Base-by-base conservation (phyloP, 53 echinoderm and acorn worm species). In the Holothuria scabra region DNA sequence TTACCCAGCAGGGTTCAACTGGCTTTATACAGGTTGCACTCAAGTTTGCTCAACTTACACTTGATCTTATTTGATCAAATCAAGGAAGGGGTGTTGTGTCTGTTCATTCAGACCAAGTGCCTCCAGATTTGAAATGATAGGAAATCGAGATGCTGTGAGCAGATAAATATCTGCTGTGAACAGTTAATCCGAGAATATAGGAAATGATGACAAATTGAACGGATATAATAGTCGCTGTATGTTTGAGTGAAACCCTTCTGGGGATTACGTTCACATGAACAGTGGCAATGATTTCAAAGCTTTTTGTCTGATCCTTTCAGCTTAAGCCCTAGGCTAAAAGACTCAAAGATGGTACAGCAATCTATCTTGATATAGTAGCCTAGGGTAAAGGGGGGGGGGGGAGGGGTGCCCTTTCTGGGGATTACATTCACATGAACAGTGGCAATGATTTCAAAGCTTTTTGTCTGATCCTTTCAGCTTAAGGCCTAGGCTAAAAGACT, bases 121-220 rank as follows among this genome's bases (percentile, higher is more conserved):
- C 52, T 52, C 18, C 52, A 52, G 55, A 41, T 88, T 86, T 88
- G 95, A 95, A 90, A 65, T 95, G 95, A 95, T 95, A 59, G 86
- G 76, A 95, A 91, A 86, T 95, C 95, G 93, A 93, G 95, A 95
- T 95, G 95, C 95, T 95, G 95, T 93, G 95, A 95, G 95, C 84
- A 80, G 60, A 14, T 25, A 52, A 8, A 52, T 69, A 71, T 44
- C 79, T 58, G 59, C 85, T 67, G 88, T 95, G 95, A 93, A 95
- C 95, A 92, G 88, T 69, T 61, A 25, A 67, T 78, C 74, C 67
- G 86, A 84, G 90, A 84, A 86, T 76, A 87, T n/a, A 56, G 95
- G 95, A 93, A 14, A 78, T 95, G 95, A 95, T 95, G 95, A 95
- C 88, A 56, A 19, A 67, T 55, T 90, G 95, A 95, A 93, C 90